A percentile compares a stretch with the other conserved stretches of the same genome.
Evolutionary conservation across 2,797 vertebrate species (phyloP).

Genomic region (Gila robusta): DNA sequence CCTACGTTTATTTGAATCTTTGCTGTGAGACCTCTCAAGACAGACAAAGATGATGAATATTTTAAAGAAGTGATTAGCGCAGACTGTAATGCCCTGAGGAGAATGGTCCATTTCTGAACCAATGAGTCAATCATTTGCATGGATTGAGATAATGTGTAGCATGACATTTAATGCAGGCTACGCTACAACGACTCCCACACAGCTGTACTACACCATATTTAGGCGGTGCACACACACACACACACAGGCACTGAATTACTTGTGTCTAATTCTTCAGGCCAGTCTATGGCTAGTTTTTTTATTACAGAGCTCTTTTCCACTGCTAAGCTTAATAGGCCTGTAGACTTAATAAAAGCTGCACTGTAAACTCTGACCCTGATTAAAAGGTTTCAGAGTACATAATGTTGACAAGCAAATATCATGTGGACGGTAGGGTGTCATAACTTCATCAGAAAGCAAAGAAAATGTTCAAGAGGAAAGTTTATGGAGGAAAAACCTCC

Average conservation of each 20-base stretch:
- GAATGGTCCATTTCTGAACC: constrained; percentile 8
- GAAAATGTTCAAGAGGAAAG: not conserved
- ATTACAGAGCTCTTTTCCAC: not conserved
- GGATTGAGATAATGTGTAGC: constrained; percentile 25
- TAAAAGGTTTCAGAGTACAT: not conserved
- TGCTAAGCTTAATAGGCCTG: not conserved
- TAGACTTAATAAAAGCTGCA: constrained; percentile 5
- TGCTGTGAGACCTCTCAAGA: not conserved
- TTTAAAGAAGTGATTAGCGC: not conserved
- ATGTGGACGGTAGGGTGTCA: not conserved
- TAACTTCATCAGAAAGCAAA: not conserved
- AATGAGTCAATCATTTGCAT: constrained; percentile 34
- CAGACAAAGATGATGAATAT: not conserved
- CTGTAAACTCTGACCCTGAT: constrained; percentile 5
- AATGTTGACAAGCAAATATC: not conserved
- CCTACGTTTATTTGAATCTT: not conserved
- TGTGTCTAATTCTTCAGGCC: constrained; percentile 13
- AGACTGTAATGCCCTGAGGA: constrained; percentile 4
- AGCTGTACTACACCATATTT: constrained; percentile 24
- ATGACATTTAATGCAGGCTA: constrained; percentile 48
- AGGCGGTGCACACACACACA: not conserved
- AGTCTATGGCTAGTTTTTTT: constrained; percentile 1
- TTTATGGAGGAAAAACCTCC: not conserved
- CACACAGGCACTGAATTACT: not conserved
- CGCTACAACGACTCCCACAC: not conserved